phyloP scores from a whole-genome alignment of 2,888 invertebrate species.

The Eilema depressum region DNA sequence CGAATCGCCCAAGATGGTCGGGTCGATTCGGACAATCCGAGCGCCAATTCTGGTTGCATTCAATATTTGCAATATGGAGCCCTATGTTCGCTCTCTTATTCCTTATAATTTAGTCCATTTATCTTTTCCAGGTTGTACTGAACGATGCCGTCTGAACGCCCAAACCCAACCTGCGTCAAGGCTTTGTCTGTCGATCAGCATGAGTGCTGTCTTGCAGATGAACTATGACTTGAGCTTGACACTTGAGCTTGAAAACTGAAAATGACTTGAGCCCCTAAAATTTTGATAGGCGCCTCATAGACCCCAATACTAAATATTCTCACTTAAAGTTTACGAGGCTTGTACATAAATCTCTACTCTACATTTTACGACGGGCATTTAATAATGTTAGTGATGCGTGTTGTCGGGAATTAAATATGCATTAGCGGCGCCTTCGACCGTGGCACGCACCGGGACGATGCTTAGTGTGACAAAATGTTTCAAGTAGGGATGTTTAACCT shows the following conservation, averaged over 20 bases:
- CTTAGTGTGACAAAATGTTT: constrained; percentile 12
- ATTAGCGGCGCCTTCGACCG: constrained; percentile 46
- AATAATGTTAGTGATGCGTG: constrained; percentile 42
- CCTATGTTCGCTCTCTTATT: too few relatives aligned
- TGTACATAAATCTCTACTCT: neutral
- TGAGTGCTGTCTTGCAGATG: too few relatives aligned
- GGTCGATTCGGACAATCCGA: too few relatives aligned
- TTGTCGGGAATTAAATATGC: constrained; percentile 53
- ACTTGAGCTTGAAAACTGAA: too few relatives aligned
- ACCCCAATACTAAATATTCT: neutral
- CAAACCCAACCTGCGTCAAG: too few relatives aligned
- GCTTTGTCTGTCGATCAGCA: neutral
- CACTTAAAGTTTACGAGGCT: neutral
- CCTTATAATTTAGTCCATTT: too few relatives aligned
- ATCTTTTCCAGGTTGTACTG: too few relatives aligned
- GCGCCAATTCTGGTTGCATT: too few relatives aligned
- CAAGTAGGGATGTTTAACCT: constrained; percentile 4
- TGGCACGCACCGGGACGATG: constrained; percentile 26
- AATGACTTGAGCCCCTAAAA: neutral
- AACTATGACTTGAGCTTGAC: too few relatives aligned
- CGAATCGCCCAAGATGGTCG: too few relatives aligned
- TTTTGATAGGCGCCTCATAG: neutral
- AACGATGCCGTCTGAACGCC: too few relatives aligned
- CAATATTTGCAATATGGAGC: too few relatives aligned
- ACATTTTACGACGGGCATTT: constrained; percentile 25